These are phyloP conservation scores for Hydractinia symbiolongicarpus DNA, from an alignment of 30 jellyfish, hydroid and myxozoan genomes.

Conservation along the genomic window DNA sequence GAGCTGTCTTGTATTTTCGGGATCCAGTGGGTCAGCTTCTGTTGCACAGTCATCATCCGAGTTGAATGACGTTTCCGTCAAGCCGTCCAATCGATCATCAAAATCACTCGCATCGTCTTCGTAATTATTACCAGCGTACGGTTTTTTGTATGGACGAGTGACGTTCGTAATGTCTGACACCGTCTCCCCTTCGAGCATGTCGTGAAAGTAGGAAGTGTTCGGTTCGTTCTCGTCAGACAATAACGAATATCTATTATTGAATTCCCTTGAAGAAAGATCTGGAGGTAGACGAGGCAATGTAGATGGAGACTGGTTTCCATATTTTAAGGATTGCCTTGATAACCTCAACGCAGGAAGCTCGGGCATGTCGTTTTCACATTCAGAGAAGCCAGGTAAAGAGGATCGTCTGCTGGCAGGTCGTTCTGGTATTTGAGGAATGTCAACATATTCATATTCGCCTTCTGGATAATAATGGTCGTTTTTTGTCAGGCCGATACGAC, in stretches of 20 bases:
- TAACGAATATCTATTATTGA: slow-evolving; percentile 70
- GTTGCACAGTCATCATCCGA: slow-evolving; percentile 50
- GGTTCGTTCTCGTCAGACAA: slow-evolving; percentile 47
- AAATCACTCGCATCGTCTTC: slow-evolving; percentile 59
- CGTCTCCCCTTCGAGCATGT: slow-evolving; percentile 65
- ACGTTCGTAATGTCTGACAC: slow-evolving; percentile 58
- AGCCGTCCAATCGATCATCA: slow-evolving; percentile 49
- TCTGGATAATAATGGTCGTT: slow-evolving; percentile 33
- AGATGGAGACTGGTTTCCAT: slow-evolving; percentile 55
- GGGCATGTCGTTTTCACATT: slow-evolving; percentile 43
- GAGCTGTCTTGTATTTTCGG: slow-evolving; percentile 74
- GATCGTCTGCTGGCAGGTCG: slow-evolving; percentile 62
- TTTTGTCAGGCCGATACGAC: slow-evolving; percentile 64
- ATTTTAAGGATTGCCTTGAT: slow-evolving; percentile 67
- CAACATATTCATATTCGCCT: slow-evolving; percentile 32
- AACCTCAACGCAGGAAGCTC: slow-evolving; percentile 50
- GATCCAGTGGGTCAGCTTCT: slow-evolving; percentile 82
- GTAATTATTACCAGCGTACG: slow-evolving; percentile 3
- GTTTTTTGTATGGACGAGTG: slow-evolving; percentile 71
- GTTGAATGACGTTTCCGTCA: slow-evolving; percentile 72
- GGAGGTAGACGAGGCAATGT: slow-evolving; percentile 36
- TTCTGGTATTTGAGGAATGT: slow-evolving; percentile 44
- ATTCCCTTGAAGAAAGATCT: slow-evolving; percentile 35
- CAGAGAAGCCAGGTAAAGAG: slow-evolving; percentile 42
- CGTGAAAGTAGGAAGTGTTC: slow-evolving; percentile 61